Conservation (phyloP, 92 coral and sea anemone species). For the Bergia sp. region DNA sequence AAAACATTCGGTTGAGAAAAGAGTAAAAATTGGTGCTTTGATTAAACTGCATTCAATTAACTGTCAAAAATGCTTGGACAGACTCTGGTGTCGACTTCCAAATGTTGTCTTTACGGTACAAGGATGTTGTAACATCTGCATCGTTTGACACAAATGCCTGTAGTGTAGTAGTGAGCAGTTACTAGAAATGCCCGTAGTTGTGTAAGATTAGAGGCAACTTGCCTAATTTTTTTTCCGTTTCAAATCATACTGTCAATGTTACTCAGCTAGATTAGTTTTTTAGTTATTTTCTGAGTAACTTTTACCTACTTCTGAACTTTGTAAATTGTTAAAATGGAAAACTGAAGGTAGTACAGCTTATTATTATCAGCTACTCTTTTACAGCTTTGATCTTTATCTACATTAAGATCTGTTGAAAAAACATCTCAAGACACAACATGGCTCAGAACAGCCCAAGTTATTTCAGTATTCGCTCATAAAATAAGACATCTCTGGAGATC, state of each 20-base stretch:
- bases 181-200: constrained; percentile 45
- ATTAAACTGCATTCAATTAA: not conserved
- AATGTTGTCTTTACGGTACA: constrained; percentile 27
- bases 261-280: too few species aligned
- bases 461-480: constrained; percentile 33
- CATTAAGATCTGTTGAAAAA: constrained; percentile 27
- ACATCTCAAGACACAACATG: constrained; percentile 31
- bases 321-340: too few species aligned
- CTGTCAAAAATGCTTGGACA: constrained; percentile 38
- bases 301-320: too few species aligned
- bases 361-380: constrained; percentile 12
- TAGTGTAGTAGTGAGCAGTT: constrained; percentile 37
- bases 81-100: constrained; percentile 36
- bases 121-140: constrained; percentile 43
- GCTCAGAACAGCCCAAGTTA: constrained; percentile 41
- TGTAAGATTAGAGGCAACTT: not conserved
- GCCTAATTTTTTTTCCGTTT: too few species aligned
- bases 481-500: constrained; percentile 49
- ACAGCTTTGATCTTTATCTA: constrained; percentile 46
- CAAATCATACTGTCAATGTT: too few species aligned
- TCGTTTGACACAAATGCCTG: constrained; percentile 48
- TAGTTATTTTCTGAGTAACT: too few species aligned
- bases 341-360: too few species aligned
- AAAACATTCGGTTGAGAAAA: constrained; percentile 11
- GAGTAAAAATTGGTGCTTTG: constrained; percentile 30